phyloP scores from a whole-genome alignment of 2,888 invertebrate species.

The Torymus auratus region DNA sequence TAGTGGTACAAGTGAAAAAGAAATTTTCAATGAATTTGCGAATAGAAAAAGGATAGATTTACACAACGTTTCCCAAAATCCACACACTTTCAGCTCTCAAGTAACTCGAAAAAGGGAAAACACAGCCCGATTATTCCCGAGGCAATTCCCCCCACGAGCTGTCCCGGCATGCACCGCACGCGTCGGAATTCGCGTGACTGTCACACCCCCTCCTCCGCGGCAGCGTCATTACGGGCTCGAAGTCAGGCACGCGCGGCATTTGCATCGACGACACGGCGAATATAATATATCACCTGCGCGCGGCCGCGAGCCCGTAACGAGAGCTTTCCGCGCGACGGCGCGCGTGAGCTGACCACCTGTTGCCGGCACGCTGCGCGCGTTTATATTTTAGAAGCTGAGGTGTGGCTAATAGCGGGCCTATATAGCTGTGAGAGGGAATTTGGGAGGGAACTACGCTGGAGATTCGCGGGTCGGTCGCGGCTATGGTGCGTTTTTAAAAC shows the following conservation, averaged over 20 bases:
- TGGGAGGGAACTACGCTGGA: no score
- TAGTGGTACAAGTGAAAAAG: no score
- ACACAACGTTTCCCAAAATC: no score
- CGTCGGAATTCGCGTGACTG: conserved; percentile 60
- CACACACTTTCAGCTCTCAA: no score
- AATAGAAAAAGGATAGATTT: no score
- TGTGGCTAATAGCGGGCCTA: not conserved
- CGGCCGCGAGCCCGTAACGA: conserved; percentile 62
- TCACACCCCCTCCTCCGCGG: conserved; percentile 20
- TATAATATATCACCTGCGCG: conserved; percentile 70
- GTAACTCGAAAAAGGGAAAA: no score
- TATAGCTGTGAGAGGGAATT: no score
- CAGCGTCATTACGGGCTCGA: conserved; percentile 66
- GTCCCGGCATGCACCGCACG: conserved; percentile 22
- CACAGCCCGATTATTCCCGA: not conserved
- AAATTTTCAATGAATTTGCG: no score
- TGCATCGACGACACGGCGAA: conserved; percentile 74
- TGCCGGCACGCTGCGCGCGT: conserved; percentile 66
- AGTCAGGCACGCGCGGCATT: conserved; percentile 72
- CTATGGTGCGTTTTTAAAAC: no score
- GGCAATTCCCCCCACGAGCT: not conserved
- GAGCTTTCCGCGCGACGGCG: conserved; percentile 69
- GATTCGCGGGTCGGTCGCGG: no score
- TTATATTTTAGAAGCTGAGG: conserved; percentile 72
- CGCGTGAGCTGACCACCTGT: conserved; percentile 73